Evolutionary conservation across 2,113 vertebrate species (phyloP).

Genomic region (Psittacula cyanocephala): DNA sequence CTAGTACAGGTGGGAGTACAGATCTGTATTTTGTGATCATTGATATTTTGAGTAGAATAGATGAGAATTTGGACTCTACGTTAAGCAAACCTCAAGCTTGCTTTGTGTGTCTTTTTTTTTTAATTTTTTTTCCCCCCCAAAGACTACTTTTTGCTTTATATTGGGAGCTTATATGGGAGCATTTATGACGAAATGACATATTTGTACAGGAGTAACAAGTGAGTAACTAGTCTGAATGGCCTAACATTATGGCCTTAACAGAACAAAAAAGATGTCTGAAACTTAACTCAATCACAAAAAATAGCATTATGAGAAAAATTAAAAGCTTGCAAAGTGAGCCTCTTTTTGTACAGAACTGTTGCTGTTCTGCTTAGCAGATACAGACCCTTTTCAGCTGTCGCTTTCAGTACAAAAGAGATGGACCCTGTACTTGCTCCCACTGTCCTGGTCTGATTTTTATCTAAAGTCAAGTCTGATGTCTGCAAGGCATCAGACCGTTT

Average conservation of each 20-base stretch:
- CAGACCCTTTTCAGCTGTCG: constrained; percentile 38
- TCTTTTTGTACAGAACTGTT: not conserved
- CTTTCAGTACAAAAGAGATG: not conserved
- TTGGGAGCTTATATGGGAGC: not conserved
- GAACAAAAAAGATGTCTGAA: not conserved
- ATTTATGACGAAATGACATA: not conserved
- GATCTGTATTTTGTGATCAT: not conserved
- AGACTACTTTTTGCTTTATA: not conserved
- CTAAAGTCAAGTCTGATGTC: not conserved
- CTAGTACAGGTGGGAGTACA: not conserved
- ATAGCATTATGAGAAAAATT: not conserved
- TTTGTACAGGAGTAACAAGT: not conserved
- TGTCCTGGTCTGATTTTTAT: not conserved
- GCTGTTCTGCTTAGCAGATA: not conserved
- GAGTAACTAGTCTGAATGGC: not conserved
- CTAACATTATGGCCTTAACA: not conserved
- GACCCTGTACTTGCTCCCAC: not conserved
- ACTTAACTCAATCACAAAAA: no score
- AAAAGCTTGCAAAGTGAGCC: not conserved
- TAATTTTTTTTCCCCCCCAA: not conserved
- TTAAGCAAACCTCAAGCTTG: not conserved
- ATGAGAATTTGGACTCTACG: not conserved
- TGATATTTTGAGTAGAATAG: not conserved
- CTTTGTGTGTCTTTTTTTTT: not conserved
- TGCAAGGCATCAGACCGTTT: not conserved